Evolutionary conservation across 2,888 invertebrate genomes (phyloP), one percentile per base, ranked within the genome.

Genomic region (Trichopria drosophilae): DNA sequence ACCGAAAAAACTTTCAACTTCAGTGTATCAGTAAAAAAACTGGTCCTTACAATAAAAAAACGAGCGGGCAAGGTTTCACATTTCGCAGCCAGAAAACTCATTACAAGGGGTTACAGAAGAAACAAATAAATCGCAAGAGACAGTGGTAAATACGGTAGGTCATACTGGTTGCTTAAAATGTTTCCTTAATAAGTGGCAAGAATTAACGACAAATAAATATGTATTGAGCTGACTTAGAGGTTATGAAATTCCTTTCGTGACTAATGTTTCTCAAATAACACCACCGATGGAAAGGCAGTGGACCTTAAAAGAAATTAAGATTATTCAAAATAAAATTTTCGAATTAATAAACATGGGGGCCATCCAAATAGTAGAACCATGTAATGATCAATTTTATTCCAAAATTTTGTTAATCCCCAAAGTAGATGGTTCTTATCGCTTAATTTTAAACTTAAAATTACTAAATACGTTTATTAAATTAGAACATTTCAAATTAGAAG

Each of bases 11-110:
- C 16, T 7, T 2, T 32, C 35, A n/a, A 32, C 13, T 20, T 12
- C 16, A 13, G 43, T 41, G 16, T 35, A 40, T 6, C 19, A 20
- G 1, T 29, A 43, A 55, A 59, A 59, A 57, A 59, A 58, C 53
- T 40, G 40, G 15, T 28, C 36, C 36, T 23, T 15, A 24, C 10
- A 9, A 34, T 22, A 16, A 7, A 51, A 28, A 22, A 45, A 24
- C 44, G 44, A 36, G 31, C 16, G 36, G 36, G 1, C 23, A 46
- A 37, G 22, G 18, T 12, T 24, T 19, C 15, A 7, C 15, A 10
- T 10, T 20, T 12, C 15, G 35, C 31, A 31, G 31, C 7, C 36
- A 22, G 15, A 43, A 24, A 37, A 10, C 37, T 2, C 26, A 42
- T 26, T 40, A 34, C 20, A 32, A 34, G 16, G 6, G 18, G 1